Conservation (phyloP, 2,888 invertebrate genomes). For the Digitonthophagus gazella region DNA sequence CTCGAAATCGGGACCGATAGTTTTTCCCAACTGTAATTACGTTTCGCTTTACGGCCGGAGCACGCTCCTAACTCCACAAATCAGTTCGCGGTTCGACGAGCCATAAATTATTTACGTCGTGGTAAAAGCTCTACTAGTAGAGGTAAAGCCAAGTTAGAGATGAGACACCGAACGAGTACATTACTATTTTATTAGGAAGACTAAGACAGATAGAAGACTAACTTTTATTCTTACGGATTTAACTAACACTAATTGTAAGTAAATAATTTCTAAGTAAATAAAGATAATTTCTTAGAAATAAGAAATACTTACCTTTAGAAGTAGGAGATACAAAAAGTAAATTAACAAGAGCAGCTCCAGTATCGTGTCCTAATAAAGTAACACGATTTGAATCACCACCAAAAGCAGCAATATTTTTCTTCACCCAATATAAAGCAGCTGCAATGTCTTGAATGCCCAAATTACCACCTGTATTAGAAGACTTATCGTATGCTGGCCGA, state of each 20-base stretch:
- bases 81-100: background rate
- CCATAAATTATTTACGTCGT: conserved; percentile 11
- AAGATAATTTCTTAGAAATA: conserved; percentile 8
- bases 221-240: background rate
- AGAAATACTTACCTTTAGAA: conserved; percentile 60
- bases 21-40: background rate
- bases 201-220: background rate
- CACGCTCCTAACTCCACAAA: conserved; percentile 1
- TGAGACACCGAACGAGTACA: conserved; percentile 7
- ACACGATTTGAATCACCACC: conserved; percentile 84
- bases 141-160: background rate
- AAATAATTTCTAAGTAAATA: conserved; percentile 4
- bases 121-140: conserved; percentile 9
- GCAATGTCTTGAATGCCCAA: conserved; percentile 79
- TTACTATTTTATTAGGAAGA: conserved; percentile 7
- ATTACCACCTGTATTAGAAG: conserved; percentile 59
- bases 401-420: conserved; percentile 79
- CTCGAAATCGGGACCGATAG: background rate
- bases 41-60: conserved; percentile 1
- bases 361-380: conserved; percentile 82
- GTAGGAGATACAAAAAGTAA: conserved; percentile 79
- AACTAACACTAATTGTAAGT: background rate
- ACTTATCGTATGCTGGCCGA: conserved; percentile 43
- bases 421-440: conserved; percentile 81
- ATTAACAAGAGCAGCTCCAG: conserved; percentile 83